Conservation (phyloP, 2,113 vertebrate species). For the Poeciliopsis retropinna region DNA sequence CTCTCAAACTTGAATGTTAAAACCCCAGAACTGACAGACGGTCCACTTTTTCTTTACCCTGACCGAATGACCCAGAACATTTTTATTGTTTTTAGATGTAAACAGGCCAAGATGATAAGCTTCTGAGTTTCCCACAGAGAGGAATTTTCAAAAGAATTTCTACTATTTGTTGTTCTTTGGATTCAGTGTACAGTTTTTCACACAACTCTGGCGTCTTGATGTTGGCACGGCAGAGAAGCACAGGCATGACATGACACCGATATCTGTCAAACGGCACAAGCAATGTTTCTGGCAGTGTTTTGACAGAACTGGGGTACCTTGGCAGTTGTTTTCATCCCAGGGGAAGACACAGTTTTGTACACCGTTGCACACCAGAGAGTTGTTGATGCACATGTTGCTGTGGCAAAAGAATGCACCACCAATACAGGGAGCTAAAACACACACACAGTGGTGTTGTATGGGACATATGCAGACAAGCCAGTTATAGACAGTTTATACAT, state of each 20-base stretch:
- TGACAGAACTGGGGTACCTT: conserved; percentile 78
- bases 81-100: neutral
- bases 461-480: neutral
- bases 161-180: neutral
- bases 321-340: conserved; percentile 97
- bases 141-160: neutral
- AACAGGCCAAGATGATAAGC: neutral
- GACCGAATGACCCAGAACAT: neutral
- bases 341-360: conserved; percentile 97
- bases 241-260: conserved; percentile 1
- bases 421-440: conserved; percentile 87
- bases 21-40: neutral
- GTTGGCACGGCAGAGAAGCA: neutral
- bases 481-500: neutral
- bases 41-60: neutral
- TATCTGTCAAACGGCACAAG: neutral
- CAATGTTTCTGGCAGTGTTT: neutral
- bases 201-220: neutral
- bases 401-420: conserved; percentile 92
- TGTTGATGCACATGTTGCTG: conserved; percentile 99
- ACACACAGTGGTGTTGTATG: conserved; percentile 15
- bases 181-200: neutral
- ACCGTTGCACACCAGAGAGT: conserved; percentile 94
- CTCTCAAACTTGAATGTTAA: neutral
- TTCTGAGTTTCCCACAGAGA: neutral